Conservation (phyloP, 2,888 invertebrate genomes). For the Mystacides longicornis region DNA sequence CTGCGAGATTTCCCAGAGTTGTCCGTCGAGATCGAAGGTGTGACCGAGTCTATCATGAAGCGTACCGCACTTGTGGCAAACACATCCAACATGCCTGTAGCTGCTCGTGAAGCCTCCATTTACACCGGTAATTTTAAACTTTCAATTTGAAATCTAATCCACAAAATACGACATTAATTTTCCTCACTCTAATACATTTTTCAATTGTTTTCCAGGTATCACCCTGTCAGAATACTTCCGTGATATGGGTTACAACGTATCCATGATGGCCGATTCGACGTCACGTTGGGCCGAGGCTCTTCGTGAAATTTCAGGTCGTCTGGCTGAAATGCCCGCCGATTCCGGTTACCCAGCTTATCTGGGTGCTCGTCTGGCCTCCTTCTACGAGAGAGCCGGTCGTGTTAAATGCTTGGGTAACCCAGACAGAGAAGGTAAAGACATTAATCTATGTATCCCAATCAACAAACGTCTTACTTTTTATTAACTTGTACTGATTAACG, state of each 20-base stretch:
- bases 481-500: too few relatives aligned
- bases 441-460: neutral
- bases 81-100: constrained; percentile 99
- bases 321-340: constrained; percentile 99
- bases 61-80: constrained; percentile 98
- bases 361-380: constrained; percentile 95
- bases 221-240: constrained; percentile 99
- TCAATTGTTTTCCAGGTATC: constrained; percentile 57
- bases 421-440: constrained; percentile 75
- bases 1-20: constrained; percentile 98
- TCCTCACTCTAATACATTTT: neutral
- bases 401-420: constrained; percentile 97
- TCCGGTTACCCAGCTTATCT: constrained; percentile 98
- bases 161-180: neutral
- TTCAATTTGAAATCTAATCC: neutral
- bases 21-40: constrained; percentile 93
- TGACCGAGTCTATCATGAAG: constrained; percentile 98
- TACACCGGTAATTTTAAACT: constrained; percentile 67
- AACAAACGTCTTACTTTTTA: neutral
- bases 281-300: constrained; percentile 99
- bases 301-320: constrained; percentile 97
- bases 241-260: constrained; percentile 99
- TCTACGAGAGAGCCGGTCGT: constrained; percentile 98
- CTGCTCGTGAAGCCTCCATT: constrained; percentile 99
- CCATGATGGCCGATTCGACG: constrained; percentile 99